A percentile compares a stretch with the other conserved stretches of the same genome.
Conservation (phyloP, 2,888 invertebrate species). For the Folsomia candida region DNA sequence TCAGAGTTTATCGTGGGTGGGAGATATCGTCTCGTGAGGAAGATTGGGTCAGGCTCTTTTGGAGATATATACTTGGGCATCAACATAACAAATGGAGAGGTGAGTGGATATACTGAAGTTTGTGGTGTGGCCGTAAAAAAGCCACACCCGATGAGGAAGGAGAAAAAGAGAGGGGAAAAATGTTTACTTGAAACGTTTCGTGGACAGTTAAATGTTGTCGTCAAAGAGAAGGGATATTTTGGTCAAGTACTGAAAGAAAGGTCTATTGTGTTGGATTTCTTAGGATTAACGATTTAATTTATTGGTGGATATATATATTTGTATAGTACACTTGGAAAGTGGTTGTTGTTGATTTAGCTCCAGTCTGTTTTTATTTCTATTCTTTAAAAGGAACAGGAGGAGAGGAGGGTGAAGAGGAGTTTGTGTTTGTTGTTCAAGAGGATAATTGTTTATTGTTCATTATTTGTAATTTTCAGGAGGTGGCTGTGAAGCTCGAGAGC, state of each 20-base stretch:
- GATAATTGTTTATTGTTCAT: not conserved
- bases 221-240: too few relatives aligned
- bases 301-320: too few relatives aligned
- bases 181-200: not conserved
- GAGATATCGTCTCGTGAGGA: conserved; percentile 90
- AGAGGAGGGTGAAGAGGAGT: too few relatives aligned
- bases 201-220: too few relatives aligned
- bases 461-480: conserved; percentile 68
- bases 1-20: conserved; percentile 82
- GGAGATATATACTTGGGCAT: conserved; percentile 98
- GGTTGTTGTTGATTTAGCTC: not conserved
- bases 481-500: conserved; percentile 97
- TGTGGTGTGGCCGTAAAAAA: not conserved
- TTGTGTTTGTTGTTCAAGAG: not conserved
- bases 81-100: conserved; percentile 86
- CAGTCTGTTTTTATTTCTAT: too few relatives aligned
- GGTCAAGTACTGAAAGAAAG: too few relatives aligned
- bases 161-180: not conserved
- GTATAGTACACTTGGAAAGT: too few relatives aligned
- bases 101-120: too few relatives aligned
- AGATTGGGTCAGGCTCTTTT: conserved; percentile 98
- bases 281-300: too few relatives aligned
- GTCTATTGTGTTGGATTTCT: too few relatives aligned
- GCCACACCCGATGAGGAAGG: too few relatives aligned
- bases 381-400: too few relatives aligned